These are phyloP conservation scores for Acleris literana DNA, from an alignment of 2,888 invertebrate genomes.

Conservation along the genomic window DNA sequence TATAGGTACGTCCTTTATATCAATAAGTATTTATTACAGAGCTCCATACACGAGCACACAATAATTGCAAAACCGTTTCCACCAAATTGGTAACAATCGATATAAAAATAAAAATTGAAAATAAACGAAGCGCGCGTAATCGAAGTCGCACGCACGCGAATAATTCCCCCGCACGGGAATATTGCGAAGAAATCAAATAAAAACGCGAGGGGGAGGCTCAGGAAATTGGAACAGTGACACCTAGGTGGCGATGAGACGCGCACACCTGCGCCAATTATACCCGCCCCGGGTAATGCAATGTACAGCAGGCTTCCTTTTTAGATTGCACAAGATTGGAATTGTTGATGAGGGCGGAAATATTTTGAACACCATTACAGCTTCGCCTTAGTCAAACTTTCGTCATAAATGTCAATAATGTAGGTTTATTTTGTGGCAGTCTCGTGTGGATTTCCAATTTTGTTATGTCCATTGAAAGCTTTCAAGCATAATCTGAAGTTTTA, in stretches of 20 bases:
- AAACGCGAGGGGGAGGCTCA: constrained; percentile 48
- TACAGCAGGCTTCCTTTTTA: constrained; percentile 47
- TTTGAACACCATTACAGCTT: constrained; percentile 13
- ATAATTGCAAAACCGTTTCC: not conserved
- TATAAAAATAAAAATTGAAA: constrained; percentile 36
- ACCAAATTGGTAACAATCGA: constrained; percentile 24
- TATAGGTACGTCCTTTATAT: too few relatives aligned
- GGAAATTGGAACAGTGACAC: constrained; percentile 74
- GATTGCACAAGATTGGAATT: constrained; percentile 48
- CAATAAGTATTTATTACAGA: too few relatives aligned
- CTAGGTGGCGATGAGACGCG: constrained; percentile 50
- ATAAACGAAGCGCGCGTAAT: constrained; percentile 26
- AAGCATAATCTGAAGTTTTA: too few relatives aligned
- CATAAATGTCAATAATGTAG: too few relatives aligned
- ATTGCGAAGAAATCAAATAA: constrained; percentile 76
- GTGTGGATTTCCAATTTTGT: too few relatives aligned
- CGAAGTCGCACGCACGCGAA: constrained; percentile 49
- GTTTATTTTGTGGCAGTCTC: too few relatives aligned
- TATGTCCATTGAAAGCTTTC: too few relatives aligned
- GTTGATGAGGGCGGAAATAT: constrained; percentile 36
- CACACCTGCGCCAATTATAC: constrained; percentile 64
- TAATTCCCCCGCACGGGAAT: constrained; percentile 62
- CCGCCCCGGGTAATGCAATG: constrained; percentile 45
- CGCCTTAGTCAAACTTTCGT: constrained; percentile 1
- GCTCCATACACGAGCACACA: too few relatives aligned